A percentile compares a stretch with the other conserved stretches of the same genome.
Conservation (phyloP, 1,140 invertebrate genomes). For the Magallana ariakensis region DNA sequence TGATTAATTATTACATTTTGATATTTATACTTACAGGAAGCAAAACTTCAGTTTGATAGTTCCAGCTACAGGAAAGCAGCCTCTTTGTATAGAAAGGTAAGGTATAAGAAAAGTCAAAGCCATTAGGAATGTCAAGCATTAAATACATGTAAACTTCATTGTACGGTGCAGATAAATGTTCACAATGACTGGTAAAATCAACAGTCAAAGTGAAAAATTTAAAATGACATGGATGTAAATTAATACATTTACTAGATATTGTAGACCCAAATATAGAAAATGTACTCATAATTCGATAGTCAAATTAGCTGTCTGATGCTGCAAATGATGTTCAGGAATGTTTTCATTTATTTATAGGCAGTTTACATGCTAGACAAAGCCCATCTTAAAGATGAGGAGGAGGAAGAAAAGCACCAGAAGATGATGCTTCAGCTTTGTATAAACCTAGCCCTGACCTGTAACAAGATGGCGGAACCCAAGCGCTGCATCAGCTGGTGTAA, state of each 20-base stretch:
- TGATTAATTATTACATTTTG: neutral
- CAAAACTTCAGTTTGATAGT: constrained; percentile 21
- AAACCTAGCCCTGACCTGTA: neutral
- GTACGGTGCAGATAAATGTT: no score
- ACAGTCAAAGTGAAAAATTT: no score
- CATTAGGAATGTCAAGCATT: no score
- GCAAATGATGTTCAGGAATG: no score
- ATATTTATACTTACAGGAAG: neutral
- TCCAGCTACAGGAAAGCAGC: neutral
- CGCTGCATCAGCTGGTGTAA: constrained; percentile 26
- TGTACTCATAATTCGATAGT: no score
- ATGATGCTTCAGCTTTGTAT: neutral
- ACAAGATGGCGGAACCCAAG: neutral
- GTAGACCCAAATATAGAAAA: no score
- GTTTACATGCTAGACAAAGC: constrained; percentile 5
- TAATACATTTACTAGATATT: no score
- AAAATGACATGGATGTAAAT: no score
- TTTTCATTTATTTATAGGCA: neutral
- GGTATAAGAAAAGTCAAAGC: neutral
- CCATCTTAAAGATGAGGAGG: neutral
- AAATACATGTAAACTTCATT: no score
- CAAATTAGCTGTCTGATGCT: no score
- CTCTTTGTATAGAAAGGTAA: neutral
- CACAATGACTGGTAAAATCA: no score
- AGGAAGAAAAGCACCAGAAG: neutral